Evolutionary conservation across 2,113 vertebrate genomes (phyloP), one percentile per base, ranked within the genome.

Genomic region (Neodon shergylaensis): DNA sequence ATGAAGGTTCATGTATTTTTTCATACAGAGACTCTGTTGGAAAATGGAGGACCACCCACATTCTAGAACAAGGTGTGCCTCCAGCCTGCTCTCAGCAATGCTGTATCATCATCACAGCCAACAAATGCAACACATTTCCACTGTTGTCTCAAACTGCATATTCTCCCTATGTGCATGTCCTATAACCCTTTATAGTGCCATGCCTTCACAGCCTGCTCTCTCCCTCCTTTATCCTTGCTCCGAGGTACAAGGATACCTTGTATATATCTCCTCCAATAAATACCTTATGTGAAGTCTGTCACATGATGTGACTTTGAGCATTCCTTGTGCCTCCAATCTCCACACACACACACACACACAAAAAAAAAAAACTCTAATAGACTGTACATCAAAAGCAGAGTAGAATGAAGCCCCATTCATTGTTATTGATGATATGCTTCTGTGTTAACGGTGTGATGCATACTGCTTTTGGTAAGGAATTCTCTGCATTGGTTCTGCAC

Each of bases 381-480:
- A 31, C 14, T 68, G 90, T 42, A 44, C 36, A 61, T 92, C 24
- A 68, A 83, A 95, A 78, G 58, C 52, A 92, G 33, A 94, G 39
- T 74, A 74, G 63, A 78, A 33, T 88, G 42, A 52, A 77, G 17
- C 33, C 22, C 22, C n/a, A 76, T n/a, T 85, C 2, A 84, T 83
- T 92, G 0, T 82, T 84, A 87, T 73, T 31, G 36, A 12, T 82
- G 63, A 78, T 89, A 65, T 26, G 24, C 82, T 82, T 76, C 61
- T 61, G 4, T 26, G 22, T 9, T 61, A 26, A 61, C 4, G 6
- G 5, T 42, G 3, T 61, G 22, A 94, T 65, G 1, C 11, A 6
- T 73, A n/a, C 39, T 81, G 92, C 39, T 74, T 52, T 93, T 65
- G 7, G 19, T 88, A 93, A 94, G 66, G 85, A 91, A 93, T 73